Conservation (phyloP, 2,888 invertebrate genomes). For the Cryptocephalus primarius region DNA sequence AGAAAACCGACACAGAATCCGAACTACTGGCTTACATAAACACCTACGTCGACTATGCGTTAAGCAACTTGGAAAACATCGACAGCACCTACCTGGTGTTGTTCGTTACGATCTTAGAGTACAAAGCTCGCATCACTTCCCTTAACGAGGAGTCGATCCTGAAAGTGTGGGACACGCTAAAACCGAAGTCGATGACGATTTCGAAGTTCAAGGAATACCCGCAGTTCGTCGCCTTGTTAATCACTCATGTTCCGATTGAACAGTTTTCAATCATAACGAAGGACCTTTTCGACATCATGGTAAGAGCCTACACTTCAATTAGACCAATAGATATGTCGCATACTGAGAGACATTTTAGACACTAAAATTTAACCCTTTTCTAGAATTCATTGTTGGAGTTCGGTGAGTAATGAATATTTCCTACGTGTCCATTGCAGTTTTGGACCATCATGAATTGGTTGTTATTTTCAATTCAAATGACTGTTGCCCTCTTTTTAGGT, state of each 20-base stretch:
- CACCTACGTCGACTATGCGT: slow-evolving; percentile 16
- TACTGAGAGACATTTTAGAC: no score
- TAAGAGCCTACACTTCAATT: slow-evolving; percentile 13
- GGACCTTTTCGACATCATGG: slow-evolving; percentile 25
- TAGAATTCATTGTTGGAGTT: no score
- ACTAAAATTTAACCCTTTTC: no score
- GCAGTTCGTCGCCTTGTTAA: slow-evolving; percentile 24
- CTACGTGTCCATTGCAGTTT: no score
- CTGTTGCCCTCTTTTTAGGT: no score
- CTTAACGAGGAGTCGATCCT: slow-evolving; percentile 20
- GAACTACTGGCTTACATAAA: slow-evolving; percentile 15
- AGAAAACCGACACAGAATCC: neutral
- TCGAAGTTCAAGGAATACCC: slow-evolving; percentile 21
- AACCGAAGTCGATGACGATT: slow-evolving; percentile 8
- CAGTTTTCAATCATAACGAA: slow-evolving; percentile 21
- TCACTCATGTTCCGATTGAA: slow-evolving; percentile 26
- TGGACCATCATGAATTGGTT: no score
- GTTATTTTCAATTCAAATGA: no score
- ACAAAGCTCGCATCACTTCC: slow-evolving; percentile 21
- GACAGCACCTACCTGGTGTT: slow-evolving; percentile 18
- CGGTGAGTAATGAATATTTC: no score
- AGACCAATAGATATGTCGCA: no score
- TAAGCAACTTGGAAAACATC: slow-evolving; percentile 13
- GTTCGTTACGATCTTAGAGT: slow-evolving; percentile 25
- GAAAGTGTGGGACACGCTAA: slow-evolving; percentile 21